Evolutionary conservation across 2,797 vertebrate genomes (phyloP), one percentile per base, ranked within the genome.

Genomic region (Myripristis jacobus): DNA sequence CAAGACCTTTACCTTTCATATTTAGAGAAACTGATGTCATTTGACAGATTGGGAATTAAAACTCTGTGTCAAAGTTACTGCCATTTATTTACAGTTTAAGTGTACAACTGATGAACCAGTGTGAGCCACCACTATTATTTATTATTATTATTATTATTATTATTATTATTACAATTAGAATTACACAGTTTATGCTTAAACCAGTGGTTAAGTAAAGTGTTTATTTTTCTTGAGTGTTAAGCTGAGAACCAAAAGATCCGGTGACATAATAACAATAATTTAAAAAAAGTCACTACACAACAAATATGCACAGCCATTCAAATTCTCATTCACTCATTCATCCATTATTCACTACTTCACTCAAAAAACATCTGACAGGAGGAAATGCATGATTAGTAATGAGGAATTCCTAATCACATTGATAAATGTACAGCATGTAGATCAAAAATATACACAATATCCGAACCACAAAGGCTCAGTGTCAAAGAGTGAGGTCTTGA

Each of bases 81-180:
- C 9, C 15, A 16, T 52, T 52, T 38, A 56, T 56, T 38, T n/a
- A 16, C 29, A 18, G n/a, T 19, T 55, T 31, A 55, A 29, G 29
- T 18, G 86, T 81, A 66, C 80, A 76, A 82, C 11, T 57, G 4
- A 70, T 66, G 8, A 60, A 69, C 69, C 70, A 68, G 67, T 79
- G 67, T 64, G 48, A 69, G 51, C 43, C 18, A 63, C 10, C 53
- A 7, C 29, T 6, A 31, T 31, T 6, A 31, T 31, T 31, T n/a
- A n/a, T n/a, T n/a, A 59, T 15, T 46, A 52, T 57, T 52, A 34
- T 68, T 60, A 65, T 44, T 4, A 31, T 31, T 31, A 58, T 15
- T 46, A 52, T 60, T 53, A 36, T 69, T 61, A 60, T 38, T 4
- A 43, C 24, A 67, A 63, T 18, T 64, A 72, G 16, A 1, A 43